Conservation (phyloP, 2,797 vertebrate genomes). For the Chelon auratus region DNA sequence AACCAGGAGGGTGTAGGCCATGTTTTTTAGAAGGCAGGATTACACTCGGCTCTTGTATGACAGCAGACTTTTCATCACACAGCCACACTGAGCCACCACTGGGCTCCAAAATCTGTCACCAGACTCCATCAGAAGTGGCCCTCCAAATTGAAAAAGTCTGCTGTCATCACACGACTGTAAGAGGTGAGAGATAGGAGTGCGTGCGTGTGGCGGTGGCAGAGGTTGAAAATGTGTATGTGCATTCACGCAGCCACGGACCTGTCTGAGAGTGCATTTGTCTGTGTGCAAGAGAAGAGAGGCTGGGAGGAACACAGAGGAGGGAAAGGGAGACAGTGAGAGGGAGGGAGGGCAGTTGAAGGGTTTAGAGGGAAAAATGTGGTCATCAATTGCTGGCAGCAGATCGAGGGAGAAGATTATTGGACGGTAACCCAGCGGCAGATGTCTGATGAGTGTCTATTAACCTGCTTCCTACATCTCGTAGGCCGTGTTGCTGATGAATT, state of each 20-base stretch:
- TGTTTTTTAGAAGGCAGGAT: conserved; percentile 65
- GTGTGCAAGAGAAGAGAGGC: conserved; percentile 51
- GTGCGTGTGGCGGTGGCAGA: not conserved
- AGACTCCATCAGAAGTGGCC: conserved; percentile 75
- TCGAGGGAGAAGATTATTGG: conserved; percentile 87
- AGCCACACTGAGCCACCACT: conserved; percentile 66
- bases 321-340: conserved; percentile 34
- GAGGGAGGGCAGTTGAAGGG: conserved; percentile 69
- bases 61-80: conserved; percentile 76
- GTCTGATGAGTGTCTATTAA: conserved; percentile 90
- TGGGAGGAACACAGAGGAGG: conserved; percentile 50
- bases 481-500: conserved; percentile 83
- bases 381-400: conserved; percentile 88
- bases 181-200: conserved; percentile 22
- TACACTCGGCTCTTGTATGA: conserved; percentile 76
- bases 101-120: conserved; percentile 79
- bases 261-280: conserved; percentile 47
- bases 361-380: conserved; percentile 81
- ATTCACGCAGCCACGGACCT: conserved; percentile 40
- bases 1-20: conserved; percentile 64
- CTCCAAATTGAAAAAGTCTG: conserved; percentile 81
- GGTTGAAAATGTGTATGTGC: conserved; percentile 40
- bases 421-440: conserved; percentile 87
- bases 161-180: conserved; percentile 60
- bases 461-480: conserved; percentile 86